phyloP scores from a whole-genome alignment of 2,888 invertebrate species.

The Volucella bombylans region DNA sequence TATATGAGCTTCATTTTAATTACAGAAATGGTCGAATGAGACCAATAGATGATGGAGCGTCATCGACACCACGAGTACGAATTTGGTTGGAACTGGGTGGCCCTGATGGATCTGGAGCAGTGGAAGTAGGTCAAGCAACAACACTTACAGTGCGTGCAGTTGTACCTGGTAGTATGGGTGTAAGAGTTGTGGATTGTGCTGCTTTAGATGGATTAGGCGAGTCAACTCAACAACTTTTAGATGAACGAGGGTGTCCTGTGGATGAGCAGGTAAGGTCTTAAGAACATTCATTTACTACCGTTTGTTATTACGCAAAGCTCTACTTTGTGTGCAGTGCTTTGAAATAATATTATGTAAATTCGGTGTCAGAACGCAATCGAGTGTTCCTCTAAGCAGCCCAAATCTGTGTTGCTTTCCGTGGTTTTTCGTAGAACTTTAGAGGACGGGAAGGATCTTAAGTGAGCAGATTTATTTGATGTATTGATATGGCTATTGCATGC shows the following conservation, averaged over 20 bases:
- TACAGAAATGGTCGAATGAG: constrained; percentile 85
- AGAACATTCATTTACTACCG: background rate
- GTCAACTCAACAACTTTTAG: constrained; percentile 88
- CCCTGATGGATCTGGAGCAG: constrained; percentile 84
- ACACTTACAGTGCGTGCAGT: constrained; percentile 83
- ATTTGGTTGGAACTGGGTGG: constrained; percentile 89
- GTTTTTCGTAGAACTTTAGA: too few relatives aligned
- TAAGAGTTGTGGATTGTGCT: constrained; percentile 89
- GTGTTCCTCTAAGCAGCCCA: too few relatives aligned
- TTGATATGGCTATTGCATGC: too few relatives aligned
- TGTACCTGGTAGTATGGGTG: constrained; percentile 87
- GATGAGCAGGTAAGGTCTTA: constrained; percentile 84
- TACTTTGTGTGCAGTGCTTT: too few relatives aligned
- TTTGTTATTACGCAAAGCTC: background rate
- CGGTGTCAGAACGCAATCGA: too few relatives aligned
- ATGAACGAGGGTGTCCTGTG: constrained; percentile 89
- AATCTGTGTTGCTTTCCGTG: too few relatives aligned
- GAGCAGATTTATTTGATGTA: too few relatives aligned
- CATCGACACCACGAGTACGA: constrained; percentile 84
- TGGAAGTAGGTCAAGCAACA: constrained; percentile 89
- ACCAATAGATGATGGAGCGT: constrained; percentile 79
- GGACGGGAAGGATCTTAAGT: too few relatives aligned
- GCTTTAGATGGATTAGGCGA: constrained; percentile 91
- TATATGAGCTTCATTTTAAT: constrained; percentile 19
- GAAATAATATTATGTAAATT: too few relatives aligned